These are phyloP conservation scores for Takifugu bimaculatus DNA, from an alignment of 2,113 vertebrate genomes.

Conservation along the genomic window DNA sequence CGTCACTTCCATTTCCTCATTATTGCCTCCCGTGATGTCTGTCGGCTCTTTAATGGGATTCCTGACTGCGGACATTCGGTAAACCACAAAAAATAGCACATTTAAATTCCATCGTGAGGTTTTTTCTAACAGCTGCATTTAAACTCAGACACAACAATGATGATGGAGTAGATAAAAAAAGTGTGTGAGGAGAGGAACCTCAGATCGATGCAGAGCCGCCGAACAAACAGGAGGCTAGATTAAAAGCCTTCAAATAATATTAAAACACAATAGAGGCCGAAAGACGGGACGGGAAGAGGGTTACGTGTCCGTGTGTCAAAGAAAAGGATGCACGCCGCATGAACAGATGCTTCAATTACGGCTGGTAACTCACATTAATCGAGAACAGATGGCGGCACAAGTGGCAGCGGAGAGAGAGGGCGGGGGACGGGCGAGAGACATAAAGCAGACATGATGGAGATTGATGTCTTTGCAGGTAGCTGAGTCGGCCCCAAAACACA, in stretches of 20 bases:
- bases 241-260: background rate
- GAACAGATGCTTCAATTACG: constrained; percentile 73
- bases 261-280: background rate
- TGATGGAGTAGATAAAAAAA: background rate
- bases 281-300: constrained; percentile 10
- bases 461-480: constrained; percentile 52
- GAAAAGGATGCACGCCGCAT: constrained; percentile 46
- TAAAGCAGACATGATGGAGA: constrained; percentile 55
- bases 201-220: too few relatives aligned
- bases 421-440: constrained; percentile 8
- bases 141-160: background rate
- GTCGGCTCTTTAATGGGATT: background rate
- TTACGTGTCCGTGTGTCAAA: constrained; percentile 16
- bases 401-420: constrained; percentile 35
- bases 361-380: constrained; percentile 71
- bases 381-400: constrained; percentile 66
- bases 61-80: background rate
- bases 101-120: background rate
- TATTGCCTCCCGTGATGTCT: background rate
- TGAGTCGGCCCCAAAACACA: constrained; percentile 38
- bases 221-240: too few relatives aligned
- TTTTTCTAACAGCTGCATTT: background rate
- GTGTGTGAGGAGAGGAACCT: too few relatives aligned
- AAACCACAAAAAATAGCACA: background rate
- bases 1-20: background rate